These are phyloP conservation scores for Scaptomyza hsui DNA, from an alignment of 1,140 invertebrate genomes.

Conservation along the genomic window DNA sequence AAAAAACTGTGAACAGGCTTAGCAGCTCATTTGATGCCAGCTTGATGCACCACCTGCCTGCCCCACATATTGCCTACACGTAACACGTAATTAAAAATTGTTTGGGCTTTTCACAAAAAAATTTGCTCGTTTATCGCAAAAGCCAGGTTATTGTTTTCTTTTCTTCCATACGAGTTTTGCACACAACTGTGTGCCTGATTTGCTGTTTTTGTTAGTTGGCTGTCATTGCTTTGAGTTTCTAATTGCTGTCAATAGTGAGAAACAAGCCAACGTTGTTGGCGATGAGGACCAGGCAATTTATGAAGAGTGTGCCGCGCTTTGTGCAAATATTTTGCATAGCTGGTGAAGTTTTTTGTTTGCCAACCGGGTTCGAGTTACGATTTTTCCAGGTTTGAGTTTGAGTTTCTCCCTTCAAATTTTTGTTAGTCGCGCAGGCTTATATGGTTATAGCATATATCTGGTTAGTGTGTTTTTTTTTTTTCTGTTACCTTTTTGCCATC, in stretches of 20 bases:
- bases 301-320: conserved; percentile 60
- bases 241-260: conserved; percentile 74
- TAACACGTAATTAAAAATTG: conserved; percentile 78
- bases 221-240: conserved; percentile 77
- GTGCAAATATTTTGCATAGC: conserved; percentile 78
- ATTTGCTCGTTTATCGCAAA: conserved; percentile 30
- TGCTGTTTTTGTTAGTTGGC: conserved; percentile 51
- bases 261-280: background rate
- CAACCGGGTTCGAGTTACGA: conserved; percentile 12
- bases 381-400: background rate
- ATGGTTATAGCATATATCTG: background rate
- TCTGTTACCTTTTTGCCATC: conserved; percentile 95
- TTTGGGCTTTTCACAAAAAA: conserved; percentile 58
- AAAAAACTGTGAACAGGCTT: conserved; percentile 16
- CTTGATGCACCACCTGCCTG: background rate
- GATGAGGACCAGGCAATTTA: conserved; percentile 45
- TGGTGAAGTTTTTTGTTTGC: conserved; percentile 73
- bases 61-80: conserved; percentile 44
- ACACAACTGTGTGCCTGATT: conserved; percentile 38
- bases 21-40: conserved; percentile 55
- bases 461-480: background rate
- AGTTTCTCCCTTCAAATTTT: background rate
- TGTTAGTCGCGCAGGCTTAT: background rate
- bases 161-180: background rate
- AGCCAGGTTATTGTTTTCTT: conserved; percentile 37